Conservation (phyloP, 2,113 vertebrate species). For the Sarotherodon lohbergeri region DNA sequence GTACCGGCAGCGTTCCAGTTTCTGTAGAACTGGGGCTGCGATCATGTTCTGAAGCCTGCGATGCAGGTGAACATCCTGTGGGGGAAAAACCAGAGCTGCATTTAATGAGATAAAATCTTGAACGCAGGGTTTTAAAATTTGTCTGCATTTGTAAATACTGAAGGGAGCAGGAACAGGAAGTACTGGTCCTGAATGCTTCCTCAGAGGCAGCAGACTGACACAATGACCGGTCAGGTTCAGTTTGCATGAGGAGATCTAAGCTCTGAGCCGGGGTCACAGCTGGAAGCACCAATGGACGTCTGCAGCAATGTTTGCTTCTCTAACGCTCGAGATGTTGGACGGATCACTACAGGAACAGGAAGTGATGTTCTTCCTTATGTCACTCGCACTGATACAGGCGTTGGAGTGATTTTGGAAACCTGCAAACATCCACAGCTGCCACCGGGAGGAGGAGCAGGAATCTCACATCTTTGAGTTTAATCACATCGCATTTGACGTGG, state of each 20-base stretch:
- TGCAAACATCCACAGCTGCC: neutral
- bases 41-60: neutral
- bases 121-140: neutral
- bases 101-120: neutral
- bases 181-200: neutral
- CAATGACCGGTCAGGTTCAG: neutral
- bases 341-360: neutral
- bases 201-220: neutral
- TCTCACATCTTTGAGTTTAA: neutral
- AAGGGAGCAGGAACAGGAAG: neutral
- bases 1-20: neutral
- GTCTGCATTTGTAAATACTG: neutral
- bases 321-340: neutral
- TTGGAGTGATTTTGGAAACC: neutral
- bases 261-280: neutral
- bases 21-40: neutral
- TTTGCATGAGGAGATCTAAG: neutral
- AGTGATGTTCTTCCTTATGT: neutral
- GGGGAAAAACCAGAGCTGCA: neutral
- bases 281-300: neutral
- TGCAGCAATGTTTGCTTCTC: neutral
- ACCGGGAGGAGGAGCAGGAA: neutral
- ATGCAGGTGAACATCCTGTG: neutral
- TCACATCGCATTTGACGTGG: neutral
- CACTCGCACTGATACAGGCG: neutral